Conservation (phyloP, 2,113 vertebrate genomes). For the Gopherus flavomarginatus region DNA sequence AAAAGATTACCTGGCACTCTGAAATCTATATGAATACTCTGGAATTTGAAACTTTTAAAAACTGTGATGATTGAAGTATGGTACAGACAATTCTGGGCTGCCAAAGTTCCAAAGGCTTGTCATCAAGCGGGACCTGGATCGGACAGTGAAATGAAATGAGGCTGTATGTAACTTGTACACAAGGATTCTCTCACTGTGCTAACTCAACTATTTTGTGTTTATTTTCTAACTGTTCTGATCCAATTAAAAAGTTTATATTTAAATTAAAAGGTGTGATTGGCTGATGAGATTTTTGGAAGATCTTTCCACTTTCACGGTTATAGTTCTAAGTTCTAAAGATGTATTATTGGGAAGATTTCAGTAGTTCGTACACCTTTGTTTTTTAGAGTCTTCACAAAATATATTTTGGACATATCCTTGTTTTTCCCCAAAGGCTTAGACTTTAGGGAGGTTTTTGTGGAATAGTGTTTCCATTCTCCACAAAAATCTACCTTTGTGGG, state of each 20-base stretch:
- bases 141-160: neutral
- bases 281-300: neutral
- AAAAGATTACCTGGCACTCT: accelerated
- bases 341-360: neutral
- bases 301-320: neutral
- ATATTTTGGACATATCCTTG: neutral
- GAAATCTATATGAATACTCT: neutral
- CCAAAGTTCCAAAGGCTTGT: neutral
- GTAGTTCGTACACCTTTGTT: neutral
- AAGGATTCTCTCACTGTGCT: neutral
- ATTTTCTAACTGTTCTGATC: neutral
- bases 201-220: neutral
- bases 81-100: neutral
- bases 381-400: neutral
- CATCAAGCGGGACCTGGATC: neutral
- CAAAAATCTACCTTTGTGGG: neutral
- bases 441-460: neutral
- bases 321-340: neutral
- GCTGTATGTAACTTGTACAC: neutral
- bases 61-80: neutral
- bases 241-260: neutral
- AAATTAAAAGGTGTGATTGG: neutral
- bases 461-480: neutral
- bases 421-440: neutral
- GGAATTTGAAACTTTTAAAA: neutral